phyloP scores from a whole-genome alignment of 2,888 invertebrate genomes.

The Acanthosoma haemorrhoidale region DNA sequence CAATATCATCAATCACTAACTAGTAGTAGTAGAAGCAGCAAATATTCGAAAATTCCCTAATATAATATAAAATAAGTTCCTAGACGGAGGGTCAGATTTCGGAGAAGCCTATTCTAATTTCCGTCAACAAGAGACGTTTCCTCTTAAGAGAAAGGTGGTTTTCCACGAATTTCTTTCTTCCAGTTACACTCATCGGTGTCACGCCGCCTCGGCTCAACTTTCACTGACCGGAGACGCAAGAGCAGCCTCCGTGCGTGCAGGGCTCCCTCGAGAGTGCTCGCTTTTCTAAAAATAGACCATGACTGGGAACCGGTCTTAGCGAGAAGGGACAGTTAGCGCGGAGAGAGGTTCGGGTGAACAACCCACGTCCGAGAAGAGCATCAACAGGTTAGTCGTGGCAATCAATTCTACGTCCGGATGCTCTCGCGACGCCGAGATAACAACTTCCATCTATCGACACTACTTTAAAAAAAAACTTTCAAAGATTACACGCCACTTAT shows the following conservation, averaged over 20 bases:
- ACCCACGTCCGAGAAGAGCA: neutral
- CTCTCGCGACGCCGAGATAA: neutral
- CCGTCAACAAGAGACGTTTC: no score
- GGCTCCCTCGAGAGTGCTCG: neutral
- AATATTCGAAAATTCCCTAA: no score
- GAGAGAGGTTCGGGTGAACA: constrained; percentile 9
- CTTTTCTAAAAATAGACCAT: neutral
- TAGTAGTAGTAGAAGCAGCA: no score
- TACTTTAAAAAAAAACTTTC: no score
- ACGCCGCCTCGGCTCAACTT: neutral
- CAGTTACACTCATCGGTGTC: neutral
- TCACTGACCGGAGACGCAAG: neutral
- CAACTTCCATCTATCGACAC: no score
- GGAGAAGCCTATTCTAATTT: no score
- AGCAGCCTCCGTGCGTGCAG: neutral
- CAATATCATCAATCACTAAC: no score
- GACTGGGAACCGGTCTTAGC: neutral
- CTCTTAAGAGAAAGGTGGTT: neutral
- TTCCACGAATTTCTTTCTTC: neutral
- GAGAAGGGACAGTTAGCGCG: neutral
- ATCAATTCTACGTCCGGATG: neutral
- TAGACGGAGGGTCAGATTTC: no score
- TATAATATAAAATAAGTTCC: no score
- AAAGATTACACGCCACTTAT: no score
- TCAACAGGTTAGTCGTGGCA: constrained; percentile 19